These are phyloP conservation scores for Rhamphomyia laevipes DNA, from an alignment of 2,888 invertebrate genomes.

Conservation along the genomic window DNA sequence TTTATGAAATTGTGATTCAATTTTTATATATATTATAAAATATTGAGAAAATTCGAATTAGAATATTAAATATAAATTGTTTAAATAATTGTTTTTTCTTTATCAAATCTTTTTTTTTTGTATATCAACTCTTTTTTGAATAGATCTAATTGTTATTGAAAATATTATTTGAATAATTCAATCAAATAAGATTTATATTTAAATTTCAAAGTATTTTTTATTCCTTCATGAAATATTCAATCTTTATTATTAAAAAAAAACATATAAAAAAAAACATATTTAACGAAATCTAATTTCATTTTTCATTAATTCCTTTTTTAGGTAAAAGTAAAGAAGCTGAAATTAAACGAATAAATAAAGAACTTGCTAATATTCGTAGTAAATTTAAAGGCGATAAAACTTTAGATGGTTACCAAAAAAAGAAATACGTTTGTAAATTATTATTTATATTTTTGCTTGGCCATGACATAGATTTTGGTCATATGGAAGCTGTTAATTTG, in stretches of 20 bases:
- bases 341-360: conserved; percentile 99
- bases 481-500: conserved; percentile 99
- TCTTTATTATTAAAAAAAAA: background rate
- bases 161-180: no score
- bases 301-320: conserved; percentile 29
- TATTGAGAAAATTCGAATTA: no score
- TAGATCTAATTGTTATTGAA: no score
- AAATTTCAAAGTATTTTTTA: no score
- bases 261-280: background rate
- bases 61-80: no score
- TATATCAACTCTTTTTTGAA: no score
- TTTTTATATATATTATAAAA: no score
- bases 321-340: conserved; percentile 99
- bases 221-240: background rate
- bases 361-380: conserved; percentile 96
- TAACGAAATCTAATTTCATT: background rate
- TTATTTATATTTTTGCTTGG: conserved; percentile 98
- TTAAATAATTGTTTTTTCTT: no score
- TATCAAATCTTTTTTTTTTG: no score
- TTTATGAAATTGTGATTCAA: no score
- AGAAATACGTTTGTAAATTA: conserved; percentile 99
- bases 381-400: conserved; percentile 99
- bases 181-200: no score
- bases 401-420: conserved; percentile 99
- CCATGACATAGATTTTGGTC: conserved; percentile 99